These are phyloP conservation scores for Alviniconcha marisindica DNA, from an alignment of 1,140 invertebrate genomes.

Conservation along the genomic window DNA sequence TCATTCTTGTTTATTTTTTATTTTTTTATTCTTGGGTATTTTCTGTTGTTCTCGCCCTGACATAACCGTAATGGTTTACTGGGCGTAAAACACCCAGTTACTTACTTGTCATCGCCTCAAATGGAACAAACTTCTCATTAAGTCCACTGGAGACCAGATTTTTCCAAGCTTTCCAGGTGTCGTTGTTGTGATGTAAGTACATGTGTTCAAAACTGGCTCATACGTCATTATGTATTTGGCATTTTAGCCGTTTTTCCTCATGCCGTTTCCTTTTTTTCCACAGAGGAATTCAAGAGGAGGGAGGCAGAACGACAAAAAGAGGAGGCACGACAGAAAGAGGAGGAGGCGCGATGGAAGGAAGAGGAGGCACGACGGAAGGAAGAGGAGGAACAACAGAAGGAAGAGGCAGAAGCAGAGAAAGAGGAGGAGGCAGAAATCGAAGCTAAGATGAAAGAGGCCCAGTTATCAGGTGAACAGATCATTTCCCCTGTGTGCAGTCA, in stretches of 20 bases:
- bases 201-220: too few species aligned
- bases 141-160: too few species aligned
- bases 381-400: not conserved
- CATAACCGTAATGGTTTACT: too few species aligned
- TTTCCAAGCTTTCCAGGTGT: too few species aligned
- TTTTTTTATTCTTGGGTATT: too few species aligned
- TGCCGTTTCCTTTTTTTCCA: not conserved
- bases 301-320: not conserved
- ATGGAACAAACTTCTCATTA: too few species aligned
- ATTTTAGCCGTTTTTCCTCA: not conserved
- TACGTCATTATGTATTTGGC: not conserved
- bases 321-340: not conserved
- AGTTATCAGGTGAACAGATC: not conserved
- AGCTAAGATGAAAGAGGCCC: not conserved
- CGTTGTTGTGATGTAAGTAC: too few species aligned
- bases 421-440: constrained; percentile 1
- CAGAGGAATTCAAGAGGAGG: not conserved
- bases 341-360: not conserved
- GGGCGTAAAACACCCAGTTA: too few species aligned
- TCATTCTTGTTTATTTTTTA: too few species aligned
- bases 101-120: too few species aligned
- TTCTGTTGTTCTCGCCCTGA: too few species aligned
- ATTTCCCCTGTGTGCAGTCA: too few species aligned
- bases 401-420: not conserved
- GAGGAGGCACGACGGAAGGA: not conserved